phyloP scores from a whole-genome alignment of 2,797 vertebrate genomes.

The Hemibagrus guttatus region DNA sequence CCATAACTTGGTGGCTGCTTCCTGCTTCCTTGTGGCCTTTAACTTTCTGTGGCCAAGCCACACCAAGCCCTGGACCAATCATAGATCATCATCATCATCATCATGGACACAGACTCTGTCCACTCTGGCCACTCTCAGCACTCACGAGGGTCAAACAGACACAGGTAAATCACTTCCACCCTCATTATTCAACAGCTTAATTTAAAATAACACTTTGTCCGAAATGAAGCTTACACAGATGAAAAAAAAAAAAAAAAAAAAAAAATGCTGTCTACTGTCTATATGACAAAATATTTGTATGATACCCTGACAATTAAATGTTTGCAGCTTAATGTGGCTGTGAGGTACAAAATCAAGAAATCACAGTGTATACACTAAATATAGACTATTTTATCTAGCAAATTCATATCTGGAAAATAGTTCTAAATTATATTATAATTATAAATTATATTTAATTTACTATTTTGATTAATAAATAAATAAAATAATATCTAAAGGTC shows the following conservation, averaged over 20 bases:
- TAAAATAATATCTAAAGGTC: background rate
- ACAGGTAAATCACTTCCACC: constrained; percentile 75
- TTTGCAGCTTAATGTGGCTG: background rate
- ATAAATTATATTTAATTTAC: background rate
- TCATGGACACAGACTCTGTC: constrained; percentile 97
- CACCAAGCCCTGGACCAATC: constrained; percentile 59
- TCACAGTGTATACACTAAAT: background rate
- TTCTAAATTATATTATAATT: no score
- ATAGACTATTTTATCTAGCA: no score
- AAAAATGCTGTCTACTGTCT: no score
- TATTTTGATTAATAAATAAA: background rate
- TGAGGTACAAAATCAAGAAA: background rate
- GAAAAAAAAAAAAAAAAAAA: no score
- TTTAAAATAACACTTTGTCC: background rate
- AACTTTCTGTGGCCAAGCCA: background rate
- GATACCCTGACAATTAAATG: background rate
- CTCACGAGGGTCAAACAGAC: constrained; percentile 90
- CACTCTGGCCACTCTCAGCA: constrained; percentile 95
- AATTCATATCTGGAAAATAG: no score
- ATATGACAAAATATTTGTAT: no score
- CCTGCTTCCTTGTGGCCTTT: constrained; percentile 50
- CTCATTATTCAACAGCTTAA: background rate
- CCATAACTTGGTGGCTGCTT: constrained; percentile 11
- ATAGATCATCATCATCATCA: constrained; percentile 62
- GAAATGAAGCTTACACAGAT: background rate